A percentile compares a stretch with the other conserved stretches of the same genome.
Conservation (phyloP, 2,888 invertebrate genomes). For the Elegia similella region DNA sequence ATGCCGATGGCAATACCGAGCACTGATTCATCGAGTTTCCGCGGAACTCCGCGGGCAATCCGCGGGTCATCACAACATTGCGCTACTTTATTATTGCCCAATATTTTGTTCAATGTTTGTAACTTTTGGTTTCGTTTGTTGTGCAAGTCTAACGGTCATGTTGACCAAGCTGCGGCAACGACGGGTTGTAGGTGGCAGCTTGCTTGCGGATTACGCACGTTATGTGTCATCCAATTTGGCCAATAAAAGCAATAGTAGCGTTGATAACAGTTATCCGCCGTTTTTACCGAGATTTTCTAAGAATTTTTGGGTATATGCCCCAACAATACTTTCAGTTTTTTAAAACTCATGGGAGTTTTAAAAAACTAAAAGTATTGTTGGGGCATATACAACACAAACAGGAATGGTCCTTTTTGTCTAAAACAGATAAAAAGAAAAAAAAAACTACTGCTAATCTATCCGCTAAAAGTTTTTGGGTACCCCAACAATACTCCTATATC, state of each 20-base stretch:
- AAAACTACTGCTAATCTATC: too few species aligned
- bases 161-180: background rate
- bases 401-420: too few species aligned
- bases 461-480: too few species aligned
- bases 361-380: too few species aligned
- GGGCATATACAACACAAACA: too few species aligned
- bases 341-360: too few species aligned
- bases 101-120: constrained; percentile 1
- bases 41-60: background rate
- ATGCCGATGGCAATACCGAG: constrained; percentile 1
- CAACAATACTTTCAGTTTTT: too few species aligned
- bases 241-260: background rate
- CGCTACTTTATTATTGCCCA: constrained; percentile 3
- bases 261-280: background rate
- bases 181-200: constrained; percentile 50
- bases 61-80: background rate
- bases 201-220: constrained; percentile 43
- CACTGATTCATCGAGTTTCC: constrained; percentile 1
- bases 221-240: constrained; percentile 64
- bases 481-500: too few species aligned
- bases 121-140: constrained; percentile 2
- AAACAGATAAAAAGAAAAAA: too few species aligned
- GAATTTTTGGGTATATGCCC: too few species aligned
- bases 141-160: constrained; percentile 1
- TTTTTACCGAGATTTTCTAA: background rate